Evolutionary conservation across 1,140 invertebrate species (phyloP), one percentile per base, ranked within the genome.

Genomic region (Trichonephila clavata): DNA sequence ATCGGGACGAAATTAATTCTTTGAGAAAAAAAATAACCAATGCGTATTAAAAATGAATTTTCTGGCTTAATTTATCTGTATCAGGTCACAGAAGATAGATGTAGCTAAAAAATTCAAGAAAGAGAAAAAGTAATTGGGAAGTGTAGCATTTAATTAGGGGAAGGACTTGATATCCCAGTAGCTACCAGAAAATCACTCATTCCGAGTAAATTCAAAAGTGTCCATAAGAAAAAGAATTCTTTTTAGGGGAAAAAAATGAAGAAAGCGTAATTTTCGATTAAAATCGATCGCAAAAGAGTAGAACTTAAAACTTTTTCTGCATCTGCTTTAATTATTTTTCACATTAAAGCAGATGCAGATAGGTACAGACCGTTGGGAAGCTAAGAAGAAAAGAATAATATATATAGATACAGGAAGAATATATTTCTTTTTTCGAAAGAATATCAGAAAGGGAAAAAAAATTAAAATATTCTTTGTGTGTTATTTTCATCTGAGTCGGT

Each of bases 301-400:
- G 71, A 77, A 77, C 71, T 77, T 77, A 77, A 77, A 77, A 77
- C 71, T 77, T 77, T 77, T 77, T 77, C 71, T 77, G 71, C 71
- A 77, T 77, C 71, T 77, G 71, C 24, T 77, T 77, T 77, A 77
- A 77, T 77, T 77, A 77, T 77, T 77, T 77, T 77, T 39, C 27
- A 77, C 71, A 77, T 77, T 77, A 77, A 77, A 18, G 27, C 27
- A 77, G 27, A 32, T 77, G 27, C 71, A 77, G 68, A 77, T 18
- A 50, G 68, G 24, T 24, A 24, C 68, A 77, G 27, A 77, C 27
- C 27, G 71, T 24, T 77, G 27, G 71, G 32, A 77, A 77, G 27
- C 7, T 0, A 63, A 63, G 16, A 77, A 39, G 5, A 18, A 77
- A 77, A 39, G 27, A 27, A 77, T 18, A 16, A 16, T 32, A 27